These are phyloP conservation scores for Lysandra coridon DNA, from an alignment of 2,888 invertebrate species.

Conservation along the genomic window DNA sequence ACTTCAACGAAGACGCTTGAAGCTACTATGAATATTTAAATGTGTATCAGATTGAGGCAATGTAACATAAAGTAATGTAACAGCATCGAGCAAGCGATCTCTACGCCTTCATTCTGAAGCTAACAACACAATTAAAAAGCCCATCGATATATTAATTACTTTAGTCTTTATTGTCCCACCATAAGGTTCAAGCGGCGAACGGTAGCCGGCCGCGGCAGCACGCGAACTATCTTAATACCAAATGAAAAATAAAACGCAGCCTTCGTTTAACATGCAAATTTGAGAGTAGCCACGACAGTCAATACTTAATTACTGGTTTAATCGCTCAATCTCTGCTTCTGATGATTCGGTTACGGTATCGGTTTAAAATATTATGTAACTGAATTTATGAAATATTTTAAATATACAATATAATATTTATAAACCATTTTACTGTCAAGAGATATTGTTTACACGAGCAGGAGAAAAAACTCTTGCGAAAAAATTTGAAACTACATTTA, in stretches of 20 bases:
- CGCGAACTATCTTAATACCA: slow-evolving; percentile 74
- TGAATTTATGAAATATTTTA: background rate
- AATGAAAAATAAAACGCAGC: slow-evolving; percentile 73
- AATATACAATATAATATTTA: background rate
- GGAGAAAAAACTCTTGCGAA: no score
- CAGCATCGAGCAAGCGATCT: slow-evolving; percentile 73
- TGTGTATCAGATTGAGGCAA: slow-evolving; percentile 21
- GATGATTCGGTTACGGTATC: slow-evolving; percentile 15
- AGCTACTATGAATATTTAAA: background rate
- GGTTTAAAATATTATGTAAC: background rate
- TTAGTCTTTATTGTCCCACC: slow-evolving; percentile 44
- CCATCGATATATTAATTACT: slow-evolving; percentile 51
- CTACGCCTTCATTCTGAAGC: slow-evolving; percentile 77
- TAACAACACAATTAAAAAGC: slow-evolving; percentile 79
- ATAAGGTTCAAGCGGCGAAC: slow-evolving; percentile 46
- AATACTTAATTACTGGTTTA: slow-evolving; percentile 80
- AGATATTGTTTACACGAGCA: no score
- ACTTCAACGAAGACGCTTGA: background rate
- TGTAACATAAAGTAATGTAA: slow-evolving; percentile 41
- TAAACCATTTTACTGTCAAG: background rate
- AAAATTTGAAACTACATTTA: no score
- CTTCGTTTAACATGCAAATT: slow-evolving; percentile 82
- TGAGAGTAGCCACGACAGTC: slow-evolving; percentile 76
- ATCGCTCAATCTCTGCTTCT: slow-evolving; percentile 70
- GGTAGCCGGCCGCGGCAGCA: slow-evolving; percentile 59